phyloP scores from a whole-genome alignment of 2,888 invertebrate genomes.

The Mongoloraphidia duomilia region DNA sequence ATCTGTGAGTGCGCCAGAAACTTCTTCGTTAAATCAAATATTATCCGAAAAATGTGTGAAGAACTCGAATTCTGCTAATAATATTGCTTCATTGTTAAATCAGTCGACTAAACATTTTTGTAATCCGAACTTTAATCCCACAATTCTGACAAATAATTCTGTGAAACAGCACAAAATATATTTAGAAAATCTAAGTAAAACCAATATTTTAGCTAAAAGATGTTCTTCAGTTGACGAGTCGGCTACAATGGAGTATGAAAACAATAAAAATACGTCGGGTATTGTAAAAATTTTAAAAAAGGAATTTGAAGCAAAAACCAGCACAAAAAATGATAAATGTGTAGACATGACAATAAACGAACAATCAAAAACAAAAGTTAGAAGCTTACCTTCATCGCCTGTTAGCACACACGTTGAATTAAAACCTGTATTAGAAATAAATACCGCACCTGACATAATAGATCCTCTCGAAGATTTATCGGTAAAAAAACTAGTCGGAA shows the following conservation, averaged over 20 bases:
- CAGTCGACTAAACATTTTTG: too few species aligned
- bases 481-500: slow-evolving; percentile 59
- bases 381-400: slow-evolving; percentile 47
- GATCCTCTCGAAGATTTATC: slow-evolving; percentile 45
- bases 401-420: slow-evolving; percentile 38
- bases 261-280: slow-evolving; percentile 33
- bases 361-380: slow-evolving; percentile 27
- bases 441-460: slow-evolving; percentile 14
- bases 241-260: slow-evolving; percentile 23
- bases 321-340: slow-evolving; percentile 22
- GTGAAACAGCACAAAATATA: slow-evolving; percentile 38
- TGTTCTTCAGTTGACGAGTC: slow-evolving; percentile 27
- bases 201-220: slow-evolving; percentile 22
- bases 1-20: slow-evolving; percentile 48
- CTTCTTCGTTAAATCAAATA: slow-evolving; percentile 30
- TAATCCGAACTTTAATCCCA: too few species aligned
- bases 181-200: slow-evolving; percentile 32
- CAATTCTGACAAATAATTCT: too few species aligned
- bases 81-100: too few species aligned
- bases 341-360: slow-evolving; percentile 9
- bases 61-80: too few species aligned
- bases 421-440: slow-evolving; percentile 16
- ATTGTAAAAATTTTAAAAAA: slow-evolving; percentile 75
- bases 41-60: slow-evolving; percentile 2
- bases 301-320: slow-evolving; percentile 72